Evolutionary conservation across 2,888 invertebrate species (phyloP).

Genomic region (Alentia gelatinosa): DNA sequence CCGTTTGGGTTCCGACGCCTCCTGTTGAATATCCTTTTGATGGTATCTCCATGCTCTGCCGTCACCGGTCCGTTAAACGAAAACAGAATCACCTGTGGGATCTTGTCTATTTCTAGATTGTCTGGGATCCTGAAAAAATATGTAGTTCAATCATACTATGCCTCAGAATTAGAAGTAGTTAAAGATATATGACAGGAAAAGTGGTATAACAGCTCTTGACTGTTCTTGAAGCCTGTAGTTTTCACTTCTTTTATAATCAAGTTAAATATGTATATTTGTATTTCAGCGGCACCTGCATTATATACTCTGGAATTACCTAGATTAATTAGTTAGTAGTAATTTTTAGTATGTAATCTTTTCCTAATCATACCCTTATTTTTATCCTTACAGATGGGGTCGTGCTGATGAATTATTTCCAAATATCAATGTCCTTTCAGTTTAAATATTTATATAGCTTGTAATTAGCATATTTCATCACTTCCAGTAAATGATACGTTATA

Average conservation of each 20-base stretch:
- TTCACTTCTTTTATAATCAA: neutral
- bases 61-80: neutral
- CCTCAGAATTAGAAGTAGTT: neutral
- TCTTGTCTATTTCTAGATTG: neutral
- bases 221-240: neutral
- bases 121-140: neutral
- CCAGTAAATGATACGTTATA: too few species aligned
- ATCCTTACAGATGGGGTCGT: too few species aligned
- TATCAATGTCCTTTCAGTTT: too few species aligned
- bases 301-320: neutral
- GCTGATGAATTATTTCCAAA: too few species aligned
- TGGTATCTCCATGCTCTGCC: neutral
- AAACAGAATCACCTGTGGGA: conserved; percentile 16
- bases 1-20: neutral
- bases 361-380: too few species aligned
- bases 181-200: neutral
- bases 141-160: neutral
- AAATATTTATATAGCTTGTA: too few species aligned
- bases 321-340: too few species aligned
- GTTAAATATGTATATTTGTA: neutral
- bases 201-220: neutral
- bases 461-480: too few species aligned
- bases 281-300: neutral
- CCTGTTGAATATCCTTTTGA: neutral
- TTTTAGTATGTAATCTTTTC: too few species aligned